Evolutionary conservation across 2,888 invertebrate species (phyloP).

Genomic region (Endotricha flammealis): DNA sequence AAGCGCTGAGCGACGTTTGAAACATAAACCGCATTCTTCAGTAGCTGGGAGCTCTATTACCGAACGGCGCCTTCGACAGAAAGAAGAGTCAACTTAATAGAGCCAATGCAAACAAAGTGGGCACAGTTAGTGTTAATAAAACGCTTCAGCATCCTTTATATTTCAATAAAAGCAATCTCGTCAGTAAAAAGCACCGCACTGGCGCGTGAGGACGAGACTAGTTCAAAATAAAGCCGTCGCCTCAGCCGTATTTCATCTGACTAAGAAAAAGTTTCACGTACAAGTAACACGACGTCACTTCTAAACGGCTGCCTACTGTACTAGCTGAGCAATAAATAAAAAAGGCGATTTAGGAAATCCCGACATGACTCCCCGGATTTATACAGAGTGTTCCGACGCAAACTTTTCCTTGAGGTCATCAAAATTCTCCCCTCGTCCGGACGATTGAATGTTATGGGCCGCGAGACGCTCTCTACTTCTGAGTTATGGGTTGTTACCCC

Average conservation of each 20-base stretch:
- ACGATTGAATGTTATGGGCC: constrained; percentile 76
- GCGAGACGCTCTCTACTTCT: constrained; percentile 64
- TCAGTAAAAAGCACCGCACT: background rate
- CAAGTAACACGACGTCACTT: constrained; percentile 51
- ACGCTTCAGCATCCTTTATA: background rate
- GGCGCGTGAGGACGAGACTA: constrained; percentile 15
- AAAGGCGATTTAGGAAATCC: constrained; percentile 73
- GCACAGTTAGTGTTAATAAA: background rate
- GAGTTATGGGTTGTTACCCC: constrained; percentile 63
- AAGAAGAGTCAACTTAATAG: no score
- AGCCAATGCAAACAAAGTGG: constrained; percentile 8
- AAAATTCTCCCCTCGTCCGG: constrained; percentile 70
- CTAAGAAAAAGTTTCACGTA: constrained; percentile 48
- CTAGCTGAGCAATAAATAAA: constrained; percentile 68
- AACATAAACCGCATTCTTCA: no score
- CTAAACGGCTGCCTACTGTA: constrained; percentile 60
- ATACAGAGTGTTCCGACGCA: constrained; percentile 67
- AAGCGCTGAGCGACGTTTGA: no score
- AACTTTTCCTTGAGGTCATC: constrained; percentile 73
- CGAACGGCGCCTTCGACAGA: no score
- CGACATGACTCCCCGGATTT: constrained; percentile 71
- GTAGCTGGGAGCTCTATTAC: no score
- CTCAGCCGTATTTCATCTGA: constrained; percentile 34
- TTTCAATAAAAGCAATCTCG: background rate
- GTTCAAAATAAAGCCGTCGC: constrained; percentile 31